These are phyloP conservation scores for Clostera curtula DNA, from an alignment of 2,888 invertebrate genomes.

Conservation along the genomic window DNA sequence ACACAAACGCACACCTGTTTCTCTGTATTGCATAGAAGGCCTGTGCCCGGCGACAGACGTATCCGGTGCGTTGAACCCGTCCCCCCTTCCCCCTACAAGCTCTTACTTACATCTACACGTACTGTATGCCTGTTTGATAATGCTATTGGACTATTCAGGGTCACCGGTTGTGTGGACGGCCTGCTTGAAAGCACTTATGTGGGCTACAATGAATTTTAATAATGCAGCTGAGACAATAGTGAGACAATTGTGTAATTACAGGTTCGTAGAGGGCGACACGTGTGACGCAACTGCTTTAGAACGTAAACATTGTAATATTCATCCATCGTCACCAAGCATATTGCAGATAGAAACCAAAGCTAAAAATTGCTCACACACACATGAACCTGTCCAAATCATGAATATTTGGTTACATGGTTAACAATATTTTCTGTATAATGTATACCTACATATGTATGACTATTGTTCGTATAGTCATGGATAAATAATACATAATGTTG, in stretches of 20 bases:
- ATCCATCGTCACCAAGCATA: too few species aligned
- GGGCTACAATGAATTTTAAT: conserved; percentile 19
- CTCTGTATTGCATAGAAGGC: conserved; percentile 42
- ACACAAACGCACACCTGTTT: conserved; percentile 47
- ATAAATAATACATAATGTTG: too few species aligned
- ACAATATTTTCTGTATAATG: too few species aligned
- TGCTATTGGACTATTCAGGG: conserved; percentile 40
- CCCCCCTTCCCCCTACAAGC: conserved; percentile 32
- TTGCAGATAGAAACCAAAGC: too few species aligned
- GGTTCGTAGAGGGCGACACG: too few species aligned
- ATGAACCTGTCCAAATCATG: too few species aligned
- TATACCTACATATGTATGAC: too few species aligned
- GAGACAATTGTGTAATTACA: conserved; percentile 21
- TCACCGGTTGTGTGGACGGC: conserved; percentile 33
- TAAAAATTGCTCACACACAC: too few species aligned
- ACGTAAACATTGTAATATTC: too few species aligned
- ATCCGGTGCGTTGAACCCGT: conserved; percentile 70
- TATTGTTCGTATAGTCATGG: too few species aligned
- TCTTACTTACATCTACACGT: conserved; percentile 32
- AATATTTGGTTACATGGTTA: too few species aligned
- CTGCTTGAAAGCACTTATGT: conserved; percentile 25
- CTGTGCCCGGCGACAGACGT: conserved; percentile 58
- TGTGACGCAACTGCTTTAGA: conserved; percentile 8
- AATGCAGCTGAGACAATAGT: conserved; percentile 17
- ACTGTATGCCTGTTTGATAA: conserved; percentile 39